Percentiles rank a stretch among this genome's conserved stretches.
phyloP scores from a whole-genome alignment of 2,797 vertebrate species.

The Coregonus ussuriensis region DNA sequence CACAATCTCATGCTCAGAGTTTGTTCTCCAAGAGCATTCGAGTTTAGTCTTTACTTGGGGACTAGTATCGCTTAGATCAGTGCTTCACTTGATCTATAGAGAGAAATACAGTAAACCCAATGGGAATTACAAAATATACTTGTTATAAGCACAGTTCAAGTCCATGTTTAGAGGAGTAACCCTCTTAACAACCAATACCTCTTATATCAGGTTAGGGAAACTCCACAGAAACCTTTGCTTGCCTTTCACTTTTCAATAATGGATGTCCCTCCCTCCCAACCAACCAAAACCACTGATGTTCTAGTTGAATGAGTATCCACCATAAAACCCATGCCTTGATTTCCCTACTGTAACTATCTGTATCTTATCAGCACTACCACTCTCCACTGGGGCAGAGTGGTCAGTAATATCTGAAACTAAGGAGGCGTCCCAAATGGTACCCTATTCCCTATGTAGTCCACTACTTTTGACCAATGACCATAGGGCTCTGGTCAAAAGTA shows the following conservation, averaged over 20 bases:
- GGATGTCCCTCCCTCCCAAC: slow-evolving; percentile 15
- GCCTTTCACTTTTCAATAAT: slow-evolving; percentile 7
- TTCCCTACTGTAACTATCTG: slow-evolving; percentile 36
- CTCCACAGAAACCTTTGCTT: background rate
- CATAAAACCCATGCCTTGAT: slow-evolving; percentile 66
- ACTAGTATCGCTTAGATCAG: background rate
- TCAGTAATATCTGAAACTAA: slow-evolving; percentile 57
- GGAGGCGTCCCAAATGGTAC: background rate
- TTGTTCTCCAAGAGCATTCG: background rate
- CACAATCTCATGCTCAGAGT: background rate
- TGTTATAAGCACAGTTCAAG: background rate
- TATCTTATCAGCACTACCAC: slow-evolving; percentile 52
- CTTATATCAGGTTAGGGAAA: background rate
- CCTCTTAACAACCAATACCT: background rate
- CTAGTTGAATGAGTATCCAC: slow-evolving; percentile 36
- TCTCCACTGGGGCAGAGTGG: slow-evolving; percentile 48
- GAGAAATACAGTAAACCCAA: background rate
- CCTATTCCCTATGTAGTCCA: too few species aligned
- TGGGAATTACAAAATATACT: background rate
- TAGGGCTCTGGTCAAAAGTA: too few species aligned
- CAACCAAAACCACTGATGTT: slow-evolving; percentile 12
- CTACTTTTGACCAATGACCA: too few species aligned
- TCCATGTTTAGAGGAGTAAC: background rate
- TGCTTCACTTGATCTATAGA: background rate
- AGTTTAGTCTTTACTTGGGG: background rate